Percentiles rank a stretch among this genome's conserved stretches.
phyloP scores from a whole-genome alignment of 2,797 vertebrate genomes.

The Urocyon cinereoargenteus region DNA sequence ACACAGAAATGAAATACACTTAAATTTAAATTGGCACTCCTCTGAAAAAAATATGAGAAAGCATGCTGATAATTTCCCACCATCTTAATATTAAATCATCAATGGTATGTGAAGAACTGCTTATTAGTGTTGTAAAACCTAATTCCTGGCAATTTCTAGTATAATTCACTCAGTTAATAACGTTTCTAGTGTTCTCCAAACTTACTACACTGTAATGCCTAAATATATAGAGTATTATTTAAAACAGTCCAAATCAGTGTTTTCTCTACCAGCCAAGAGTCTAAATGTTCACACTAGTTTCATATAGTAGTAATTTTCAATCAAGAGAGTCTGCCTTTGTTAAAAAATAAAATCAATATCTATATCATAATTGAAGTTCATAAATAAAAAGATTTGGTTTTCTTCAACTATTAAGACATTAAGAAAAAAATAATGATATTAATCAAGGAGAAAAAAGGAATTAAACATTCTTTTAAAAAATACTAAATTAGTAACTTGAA shows the following conservation, averaged over 20 bases:
- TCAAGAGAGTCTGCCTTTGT: neutral
- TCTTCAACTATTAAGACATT: neutral
- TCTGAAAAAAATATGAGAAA: neutral
- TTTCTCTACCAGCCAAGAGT: neutral
- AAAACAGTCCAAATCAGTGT: neutral
- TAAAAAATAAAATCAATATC: neutral
- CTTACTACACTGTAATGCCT: neutral
- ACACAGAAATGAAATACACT: neutral
- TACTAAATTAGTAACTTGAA: neutral
- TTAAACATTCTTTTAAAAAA: slow-evolving; percentile 14
- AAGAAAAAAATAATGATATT: neutral
- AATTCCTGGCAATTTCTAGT: neutral
- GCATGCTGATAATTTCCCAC: neutral
- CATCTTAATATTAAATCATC: neutral
- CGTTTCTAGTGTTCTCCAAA: neutral
- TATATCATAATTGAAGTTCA: neutral
- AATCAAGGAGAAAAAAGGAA: neutral
- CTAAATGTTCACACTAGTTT: neutral
- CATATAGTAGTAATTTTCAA: neutral
- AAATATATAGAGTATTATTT: neutral
- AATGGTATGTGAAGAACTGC: neutral
- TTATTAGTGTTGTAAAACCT: neutral
- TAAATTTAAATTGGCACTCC: neutral
- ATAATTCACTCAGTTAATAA: neutral
- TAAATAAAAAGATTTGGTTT: neutral